phyloP scores from a whole-genome alignment of 2,113 vertebrate species.

The Dromas ardeola region DNA sequence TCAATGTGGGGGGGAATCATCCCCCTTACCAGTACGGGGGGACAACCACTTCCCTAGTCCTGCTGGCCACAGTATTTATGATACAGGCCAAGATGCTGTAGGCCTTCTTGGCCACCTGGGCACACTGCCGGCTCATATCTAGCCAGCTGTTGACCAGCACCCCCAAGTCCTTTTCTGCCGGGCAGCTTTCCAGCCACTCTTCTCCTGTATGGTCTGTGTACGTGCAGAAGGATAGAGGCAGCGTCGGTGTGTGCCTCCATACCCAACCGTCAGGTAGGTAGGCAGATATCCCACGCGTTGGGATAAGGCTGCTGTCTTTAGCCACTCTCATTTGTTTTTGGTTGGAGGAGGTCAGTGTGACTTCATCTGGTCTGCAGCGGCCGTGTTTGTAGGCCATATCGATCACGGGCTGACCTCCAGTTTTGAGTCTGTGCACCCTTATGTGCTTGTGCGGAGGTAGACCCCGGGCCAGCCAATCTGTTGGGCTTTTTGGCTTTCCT shows the following conservation, averaged over 20 bases:
- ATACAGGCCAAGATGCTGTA: neutral
- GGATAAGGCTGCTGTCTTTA: neutral
- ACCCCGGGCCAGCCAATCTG: accelerated
- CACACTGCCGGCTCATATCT: neutral
- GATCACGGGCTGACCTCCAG: neutral
- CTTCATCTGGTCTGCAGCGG: neutral
- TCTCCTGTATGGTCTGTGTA: neutral
- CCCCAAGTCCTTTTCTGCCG: neutral
- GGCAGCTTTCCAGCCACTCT: neutral
- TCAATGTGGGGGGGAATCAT: neutral
- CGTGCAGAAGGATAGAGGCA: accelerated
- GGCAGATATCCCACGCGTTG: accelerated
- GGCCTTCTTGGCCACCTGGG: neutral
- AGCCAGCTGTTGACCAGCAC: neutral
- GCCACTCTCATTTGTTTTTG: neutral
- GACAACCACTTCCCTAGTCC: neutral
- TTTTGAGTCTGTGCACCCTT: neutral
- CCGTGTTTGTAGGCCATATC: neutral
- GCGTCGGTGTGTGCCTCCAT: accelerated
- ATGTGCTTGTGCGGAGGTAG: accelerated
- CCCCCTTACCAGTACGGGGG: neutral
- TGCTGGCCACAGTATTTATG: neutral
- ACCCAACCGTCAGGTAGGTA: accelerated
- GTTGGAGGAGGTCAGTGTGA: neutral
- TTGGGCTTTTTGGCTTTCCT: neutral